These are phyloP conservation scores for Lasioglossum pauxillum DNA, from an alignment of 2,888 invertebrate genomes.

Conservation along the genomic window DNA sequence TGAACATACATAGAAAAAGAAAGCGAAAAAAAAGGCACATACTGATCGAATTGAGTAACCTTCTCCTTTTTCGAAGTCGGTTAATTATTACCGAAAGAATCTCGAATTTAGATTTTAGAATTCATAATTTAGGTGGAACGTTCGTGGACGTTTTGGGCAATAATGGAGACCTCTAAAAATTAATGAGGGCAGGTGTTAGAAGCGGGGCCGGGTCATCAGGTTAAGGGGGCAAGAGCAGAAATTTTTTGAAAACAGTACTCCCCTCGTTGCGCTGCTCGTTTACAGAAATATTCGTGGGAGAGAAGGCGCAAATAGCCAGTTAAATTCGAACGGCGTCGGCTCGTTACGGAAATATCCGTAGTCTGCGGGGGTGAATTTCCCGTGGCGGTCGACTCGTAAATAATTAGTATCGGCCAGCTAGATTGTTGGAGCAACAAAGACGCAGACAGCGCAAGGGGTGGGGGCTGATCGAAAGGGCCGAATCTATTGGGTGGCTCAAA, in stretches of 20 bases:
- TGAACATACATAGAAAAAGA: too few relatives aligned
- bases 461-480: constrained; percentile 33
- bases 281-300: constrained; percentile 31
- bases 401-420: constrained; percentile 48
- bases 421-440: neutral
- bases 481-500: constrained; percentile 28
- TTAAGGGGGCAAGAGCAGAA: constrained; percentile 3
- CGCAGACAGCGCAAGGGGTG: neutral
- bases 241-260: neutral
- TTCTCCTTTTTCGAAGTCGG: too few relatives aligned
- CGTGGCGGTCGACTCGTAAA: constrained; percentile 34
- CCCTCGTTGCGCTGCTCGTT: neutral
- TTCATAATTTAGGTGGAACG: neutral
- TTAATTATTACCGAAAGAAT: neutral
- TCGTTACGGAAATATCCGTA: constrained; percentile 36
- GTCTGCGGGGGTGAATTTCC: constrained; percentile 31
- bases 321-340: constrained; percentile 11
- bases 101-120: neutral
- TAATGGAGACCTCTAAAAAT: neutral
- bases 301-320: constrained; percentile 25
- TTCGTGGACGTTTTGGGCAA: neutral
- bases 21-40: too few relatives aligned
- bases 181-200: neutral
- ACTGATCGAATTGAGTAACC: too few relatives aligned
- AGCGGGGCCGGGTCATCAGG: neutral